Base-by-base conservation (phyloP, 2,113 vertebrate species). In the Cephalophus harveyi region DNA sequence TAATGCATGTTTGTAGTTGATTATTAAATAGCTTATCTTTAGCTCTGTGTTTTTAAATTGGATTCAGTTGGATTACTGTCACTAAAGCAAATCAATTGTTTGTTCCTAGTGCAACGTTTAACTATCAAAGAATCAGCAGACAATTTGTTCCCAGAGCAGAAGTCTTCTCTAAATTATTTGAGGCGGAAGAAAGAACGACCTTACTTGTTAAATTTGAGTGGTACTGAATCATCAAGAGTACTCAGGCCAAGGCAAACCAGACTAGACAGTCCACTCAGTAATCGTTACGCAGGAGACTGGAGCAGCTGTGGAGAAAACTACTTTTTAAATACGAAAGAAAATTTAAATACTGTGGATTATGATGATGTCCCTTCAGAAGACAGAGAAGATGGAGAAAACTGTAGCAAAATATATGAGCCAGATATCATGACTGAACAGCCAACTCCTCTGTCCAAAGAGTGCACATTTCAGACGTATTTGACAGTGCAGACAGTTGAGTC, bases 211-310 rank as follows among this genome's bases (percentile, higher is more conserved):
- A 99, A 99, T 95, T 98, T 99, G 95, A 99, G 98, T 0, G 59
- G 99, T 12, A 86, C 98, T 0, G 99, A 99, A 76, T 98, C 99
- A 91, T 98, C 97, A 0, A 99, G 99, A 0, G 98, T 99, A 27
- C 98, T 99, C 83, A 99, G 99, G 64, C 99, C 99, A 7, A 98
- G 99, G 87, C 99, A 99, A 0, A 99, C 99, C 1, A 99, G 99
- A 2, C 97, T 99, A 27, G 99, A 99, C 98, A 99, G 99, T 97
- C 99, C 99, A 0, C 99, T 98, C 1, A 99, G 99, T 98, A 99
- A 99, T 98, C 99, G 99, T 92, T 99, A 99, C 0, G 99, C 99
- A 1, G 99, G 99, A 30, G 99, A 99, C 99, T 99, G 99, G 99
- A 99, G 99, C 84, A 88, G 99, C 71, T 99, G 99, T 33, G 99